Evolutionary conservation across 2,888 invertebrate genomes (phyloP), one percentile per base, ranked within the genome.

Genomic region (Neria commutata): DNA sequence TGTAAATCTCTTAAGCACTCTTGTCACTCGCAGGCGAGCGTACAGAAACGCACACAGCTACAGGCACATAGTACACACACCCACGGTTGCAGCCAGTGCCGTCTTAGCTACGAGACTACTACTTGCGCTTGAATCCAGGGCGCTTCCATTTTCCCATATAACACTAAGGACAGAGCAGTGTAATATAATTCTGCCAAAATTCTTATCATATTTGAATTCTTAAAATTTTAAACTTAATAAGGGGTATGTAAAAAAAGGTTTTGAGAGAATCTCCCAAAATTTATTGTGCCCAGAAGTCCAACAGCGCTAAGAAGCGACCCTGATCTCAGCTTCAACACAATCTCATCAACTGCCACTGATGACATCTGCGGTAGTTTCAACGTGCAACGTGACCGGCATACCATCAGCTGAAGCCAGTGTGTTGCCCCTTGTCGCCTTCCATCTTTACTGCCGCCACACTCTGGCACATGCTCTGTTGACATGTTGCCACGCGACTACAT

Each of bases 1-100:
- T 75, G 76, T 69, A 76, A 75, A 77, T 78, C 78, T 76, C 71
- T 78, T 76, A 75, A 78, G 78, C 73, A 75, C 77, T 75, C 72
- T 72, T 72, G 72, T 72, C 72, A 74, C 74, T 72, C 75, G 73
- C 58, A 51, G 24, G 14, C 34, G 6, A 11, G 17, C 46, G 37
- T 23, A 34, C 24, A 37, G 34, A 50, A 17, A 17, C 24, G 14
- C 52, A 29, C 34, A 19, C 24, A 26, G 5, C 24, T n/a, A 14
- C 62, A 50, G 46, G 60, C 58, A 57, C 10, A 59, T 3, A 26
- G 4, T 34, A 58, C 47, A 47, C 61, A 52, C 25, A 42, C 55
- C 46, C 50, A 24, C 26, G 49, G n/a, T n/a, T n/a, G n/a, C n/a
- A n/a, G n/a, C n/a, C n/a, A n/a, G n/a, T n/a, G n/a, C n/a, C n/a